These are phyloP conservation scores for Botrylloides violaceus DNA, from an alignment of 23 tunicate genomes.

Conservation along the genomic window DNA sequence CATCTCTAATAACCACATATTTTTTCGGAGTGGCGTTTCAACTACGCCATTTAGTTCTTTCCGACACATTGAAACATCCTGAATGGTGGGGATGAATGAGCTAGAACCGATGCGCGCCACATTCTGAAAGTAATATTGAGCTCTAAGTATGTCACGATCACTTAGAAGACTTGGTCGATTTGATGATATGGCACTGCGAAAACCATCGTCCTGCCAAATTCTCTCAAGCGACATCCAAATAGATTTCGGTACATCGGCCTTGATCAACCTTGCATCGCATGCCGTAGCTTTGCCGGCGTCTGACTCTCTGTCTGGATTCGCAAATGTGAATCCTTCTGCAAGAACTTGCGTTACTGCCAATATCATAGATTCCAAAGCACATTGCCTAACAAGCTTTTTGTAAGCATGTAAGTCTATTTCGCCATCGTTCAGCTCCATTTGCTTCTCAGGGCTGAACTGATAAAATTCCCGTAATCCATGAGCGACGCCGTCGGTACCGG, in stretches of 20 bases:
- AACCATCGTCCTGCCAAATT: conserved; percentile 1
- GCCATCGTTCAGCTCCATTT: neutral
- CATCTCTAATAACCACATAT: conserved; percentile 7
- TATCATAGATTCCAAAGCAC: conserved; percentile 4
- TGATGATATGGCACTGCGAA: neutral
- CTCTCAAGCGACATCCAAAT: conserved; percentile 8
- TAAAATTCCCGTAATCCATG: neutral
- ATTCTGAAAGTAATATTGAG: neutral
- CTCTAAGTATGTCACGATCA: neutral
- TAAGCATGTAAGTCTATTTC: neutral
- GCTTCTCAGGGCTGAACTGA: neutral
- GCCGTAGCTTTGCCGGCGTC: neutral
- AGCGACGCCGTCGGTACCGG: conserved; percentile 6
- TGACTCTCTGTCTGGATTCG: neutral
- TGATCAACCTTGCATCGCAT: neutral
- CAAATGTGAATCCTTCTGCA: neutral
- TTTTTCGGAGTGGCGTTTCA: neutral
- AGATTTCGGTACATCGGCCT: neutral
- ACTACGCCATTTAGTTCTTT: conserved; percentile 2
- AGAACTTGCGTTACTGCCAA: neutral
- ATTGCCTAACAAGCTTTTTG: neutral
- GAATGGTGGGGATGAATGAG: neutral
- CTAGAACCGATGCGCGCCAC: neutral
- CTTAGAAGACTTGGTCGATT: neutral
- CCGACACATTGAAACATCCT: conserved; percentile 12